Evolutionary conservation across 2,113 vertebrate genomes (phyloP).

Genomic region (Erythrolamprus reginae): DNA sequence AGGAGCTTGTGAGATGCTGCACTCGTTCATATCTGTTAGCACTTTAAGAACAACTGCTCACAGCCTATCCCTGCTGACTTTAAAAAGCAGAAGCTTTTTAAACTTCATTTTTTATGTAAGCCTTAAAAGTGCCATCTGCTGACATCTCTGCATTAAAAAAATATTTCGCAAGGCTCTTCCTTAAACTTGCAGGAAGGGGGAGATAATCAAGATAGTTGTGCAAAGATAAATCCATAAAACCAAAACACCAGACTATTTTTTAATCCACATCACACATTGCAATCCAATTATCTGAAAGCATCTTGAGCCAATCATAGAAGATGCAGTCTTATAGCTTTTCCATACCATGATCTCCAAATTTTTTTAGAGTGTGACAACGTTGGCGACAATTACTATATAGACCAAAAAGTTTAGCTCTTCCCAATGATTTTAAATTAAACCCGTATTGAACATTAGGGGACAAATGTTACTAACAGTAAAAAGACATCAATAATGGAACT

Average conservation of each 20-base stretch:
- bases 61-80: not conserved
- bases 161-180: not conserved
- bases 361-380: not conserved
- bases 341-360: not conserved
- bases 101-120: not conserved
- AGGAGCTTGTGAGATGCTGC: not conserved
- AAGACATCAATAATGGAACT: not conserved
- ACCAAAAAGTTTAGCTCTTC: not conserved
- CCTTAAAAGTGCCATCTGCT: not conserved
- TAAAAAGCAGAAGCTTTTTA: conserved; percentile 2
- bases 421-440: not conserved
- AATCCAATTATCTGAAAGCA: not conserved
- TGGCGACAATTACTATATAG: not conserved
- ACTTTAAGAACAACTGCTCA: not conserved
- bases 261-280: not conserved
- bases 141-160: not conserved
- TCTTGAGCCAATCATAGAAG: not conserved
- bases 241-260: not conserved
- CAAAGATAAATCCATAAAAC: not conserved
- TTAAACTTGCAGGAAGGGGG: not conserved
- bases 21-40: not conserved
- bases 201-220: not conserved
- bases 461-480: not conserved
- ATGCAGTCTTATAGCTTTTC: not conserved
- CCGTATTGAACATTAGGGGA: not conserved